Conservation (phyloP, 1,140 invertebrate genomes). For the Stenopsyche tienmushanensis region DNA sequence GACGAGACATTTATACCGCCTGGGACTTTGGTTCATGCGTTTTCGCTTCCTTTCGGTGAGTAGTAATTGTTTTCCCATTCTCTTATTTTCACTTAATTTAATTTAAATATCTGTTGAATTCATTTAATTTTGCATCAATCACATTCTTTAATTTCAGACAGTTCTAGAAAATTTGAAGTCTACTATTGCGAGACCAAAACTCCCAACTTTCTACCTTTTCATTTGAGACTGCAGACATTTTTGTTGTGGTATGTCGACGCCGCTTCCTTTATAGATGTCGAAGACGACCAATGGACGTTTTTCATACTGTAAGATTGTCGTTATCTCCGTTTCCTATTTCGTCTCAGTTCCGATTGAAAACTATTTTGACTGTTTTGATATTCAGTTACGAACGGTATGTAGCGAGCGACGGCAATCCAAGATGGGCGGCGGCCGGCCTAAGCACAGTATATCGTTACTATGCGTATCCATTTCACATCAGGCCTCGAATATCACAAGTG, state of each 20-base stretch:
- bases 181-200: conserved; percentile 71
- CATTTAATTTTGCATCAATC: neutral
- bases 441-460: conserved; percentile 94
- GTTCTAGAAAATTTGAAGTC: conserved; percentile 73
- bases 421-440: conserved; percentile 84
- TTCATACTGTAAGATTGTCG: conserved; percentile 85
- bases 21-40: conserved; percentile 68
- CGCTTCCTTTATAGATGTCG: conserved; percentile 86
- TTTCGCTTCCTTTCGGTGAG: conserved; percentile 51
- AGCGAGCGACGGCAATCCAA: conserved; percentile 58
- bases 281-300: conserved; percentile 90
- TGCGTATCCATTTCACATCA: conserved; percentile 81
- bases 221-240: conserved; percentile 86
- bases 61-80: no score
- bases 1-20: conserved; percentile 72
- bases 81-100: no score
- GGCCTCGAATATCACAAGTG: conserved; percentile 90
- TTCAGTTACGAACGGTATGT: conserved; percentile 81
- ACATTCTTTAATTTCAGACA: neutral
- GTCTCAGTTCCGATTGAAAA: no score
- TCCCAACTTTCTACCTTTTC: conserved; percentile 76
- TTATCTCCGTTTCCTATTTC: no score
- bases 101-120: neutral
- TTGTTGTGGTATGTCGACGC: conserved; percentile 95
- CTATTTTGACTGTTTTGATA: conserved; percentile 22